These are phyloP conservation scores for Syngnathus typhle DNA, from an alignment of 2,113 vertebrate species.

Conservation along the genomic window DNA sequence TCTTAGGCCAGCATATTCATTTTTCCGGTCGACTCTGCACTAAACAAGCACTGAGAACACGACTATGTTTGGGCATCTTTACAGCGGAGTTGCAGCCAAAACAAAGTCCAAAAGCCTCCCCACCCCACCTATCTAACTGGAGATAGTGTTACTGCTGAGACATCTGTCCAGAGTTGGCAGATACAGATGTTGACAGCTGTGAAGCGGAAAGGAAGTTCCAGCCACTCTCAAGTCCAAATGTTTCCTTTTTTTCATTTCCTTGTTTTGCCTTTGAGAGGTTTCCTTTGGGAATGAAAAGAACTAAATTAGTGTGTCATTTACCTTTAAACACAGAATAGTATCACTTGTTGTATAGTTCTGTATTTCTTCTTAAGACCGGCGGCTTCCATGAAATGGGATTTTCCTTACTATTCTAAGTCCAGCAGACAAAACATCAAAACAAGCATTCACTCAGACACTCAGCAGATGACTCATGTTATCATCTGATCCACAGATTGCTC, in stretches of 20 bases:
- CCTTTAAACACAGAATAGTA: constrained; percentile 15
- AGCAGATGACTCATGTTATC: constrained; percentile 34
- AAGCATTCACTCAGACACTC: constrained; percentile 23
- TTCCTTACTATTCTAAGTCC: constrained; percentile 13
- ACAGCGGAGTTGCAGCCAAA: constrained; percentile 28
- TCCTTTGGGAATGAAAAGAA: constrained; percentile 43
- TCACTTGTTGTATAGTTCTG: constrained; percentile 10
- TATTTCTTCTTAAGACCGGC: constrained; percentile 4
- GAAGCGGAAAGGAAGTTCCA: constrained; percentile 62
- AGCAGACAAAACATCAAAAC: constrained; percentile 21
- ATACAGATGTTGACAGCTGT: constrained; percentile 65
- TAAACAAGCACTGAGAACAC: constrained; percentile 24
- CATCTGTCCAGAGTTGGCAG: constrained; percentile 68
- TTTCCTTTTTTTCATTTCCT: constrained; percentile 50
- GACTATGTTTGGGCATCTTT: constrained; percentile 35
- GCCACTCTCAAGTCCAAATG: constrained; percentile 60
- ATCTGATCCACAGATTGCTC: constrained; percentile 41
- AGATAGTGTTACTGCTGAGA: constrained; percentile 52
- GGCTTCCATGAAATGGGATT: constrained; percentile 13
- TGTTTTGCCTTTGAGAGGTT: constrained; percentile 32
- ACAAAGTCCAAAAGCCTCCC: constrained; percentile 11
- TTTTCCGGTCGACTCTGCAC: constrained; percentile 22
- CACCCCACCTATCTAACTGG: constrained; percentile 35
- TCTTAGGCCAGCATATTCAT: constrained; percentile 27
- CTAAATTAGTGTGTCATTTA: constrained; percentile 41